These are phyloP conservation scores for Porphyrio hochstetteri DNA, from an alignment of 2,113 vertebrate genomes.

Conservation along the genomic window DNA sequence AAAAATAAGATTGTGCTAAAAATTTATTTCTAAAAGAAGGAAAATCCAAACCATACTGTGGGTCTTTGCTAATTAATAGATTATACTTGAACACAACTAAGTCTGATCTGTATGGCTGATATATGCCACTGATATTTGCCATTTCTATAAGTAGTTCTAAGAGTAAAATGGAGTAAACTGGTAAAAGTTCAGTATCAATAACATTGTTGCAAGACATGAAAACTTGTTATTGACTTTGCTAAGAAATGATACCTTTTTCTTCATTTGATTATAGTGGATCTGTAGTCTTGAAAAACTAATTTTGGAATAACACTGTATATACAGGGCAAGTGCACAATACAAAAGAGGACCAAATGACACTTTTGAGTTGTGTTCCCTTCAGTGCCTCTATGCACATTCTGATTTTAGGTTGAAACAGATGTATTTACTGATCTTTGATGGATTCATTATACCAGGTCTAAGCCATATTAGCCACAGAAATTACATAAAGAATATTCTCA, in stretches of 20 bases:
- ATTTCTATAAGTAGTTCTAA: background rate
- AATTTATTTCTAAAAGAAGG: background rate
- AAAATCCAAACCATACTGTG: background rate
- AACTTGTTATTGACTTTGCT: background rate
- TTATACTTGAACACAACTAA: background rate
- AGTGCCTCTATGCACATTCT: background rate
- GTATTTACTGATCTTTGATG: background rate
- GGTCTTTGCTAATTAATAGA: background rate
- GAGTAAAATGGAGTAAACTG: background rate
- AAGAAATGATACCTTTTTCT: background rate
- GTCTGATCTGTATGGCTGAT: background rate
- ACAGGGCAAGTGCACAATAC: background rate
- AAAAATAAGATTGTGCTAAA: background rate
- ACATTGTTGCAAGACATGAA: background rate
- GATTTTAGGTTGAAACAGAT: background rate
- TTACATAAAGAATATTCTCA: slow-evolving; percentile 41
- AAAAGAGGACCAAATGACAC: background rate
- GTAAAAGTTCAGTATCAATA: background rate
- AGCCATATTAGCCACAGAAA: background rate
- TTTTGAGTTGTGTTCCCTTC: background rate
- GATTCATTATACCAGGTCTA: background rate
- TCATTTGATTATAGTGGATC: background rate
- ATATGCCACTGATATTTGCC: accelerated
- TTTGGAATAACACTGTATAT: background rate
- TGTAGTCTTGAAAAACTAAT: background rate